Percentiles rank a stretch among this genome's conserved stretches.
These are phyloP conservation scores for Drosophila putrida DNA, from an alignment of 2,888 invertebrate species.

Conservation along the genomic window DNA sequence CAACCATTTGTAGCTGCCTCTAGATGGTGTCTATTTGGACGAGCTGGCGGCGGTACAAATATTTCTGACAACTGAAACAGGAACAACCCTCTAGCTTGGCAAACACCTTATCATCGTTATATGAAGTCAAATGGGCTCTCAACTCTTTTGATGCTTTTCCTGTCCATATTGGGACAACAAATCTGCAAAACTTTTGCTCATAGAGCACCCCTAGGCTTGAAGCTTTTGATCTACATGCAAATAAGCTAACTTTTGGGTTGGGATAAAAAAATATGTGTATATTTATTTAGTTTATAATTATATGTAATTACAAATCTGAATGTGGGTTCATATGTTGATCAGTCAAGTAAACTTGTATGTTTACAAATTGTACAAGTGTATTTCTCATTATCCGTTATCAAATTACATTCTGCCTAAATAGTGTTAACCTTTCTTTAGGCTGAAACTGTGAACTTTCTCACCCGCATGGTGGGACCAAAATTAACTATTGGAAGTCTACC, in stretches of 20 bases:
- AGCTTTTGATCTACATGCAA: constrained; percentile 45
- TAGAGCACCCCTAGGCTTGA: neutral
- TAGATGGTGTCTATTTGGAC: constrained; percentile 31
- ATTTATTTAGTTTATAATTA: neutral
- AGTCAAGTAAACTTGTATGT: neutral
- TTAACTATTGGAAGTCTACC: too few relatives aligned
- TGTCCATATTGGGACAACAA: constrained; percentile 18
- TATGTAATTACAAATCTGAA: neutral
- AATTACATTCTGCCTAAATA: too few relatives aligned
- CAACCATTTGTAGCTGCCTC: neutral
- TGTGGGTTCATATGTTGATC: constrained; percentile 18
- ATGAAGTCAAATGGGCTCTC: constrained; percentile 6
- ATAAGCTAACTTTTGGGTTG: constrained; percentile 10
- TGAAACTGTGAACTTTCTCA: too few relatives aligned
- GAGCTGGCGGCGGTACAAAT: constrained; percentile 10
- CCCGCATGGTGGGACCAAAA: too few relatives aligned
- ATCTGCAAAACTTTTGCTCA: constrained; percentile 34
- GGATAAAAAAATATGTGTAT: neutral
- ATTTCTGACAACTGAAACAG: constrained; percentile 13
- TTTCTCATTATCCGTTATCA: too few relatives aligned
- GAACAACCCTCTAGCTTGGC: constrained; percentile 34
- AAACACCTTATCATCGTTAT: constrained; percentile 28
- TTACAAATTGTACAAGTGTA: too few relatives aligned
- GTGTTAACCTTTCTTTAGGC: too few relatives aligned
- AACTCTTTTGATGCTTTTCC: constrained; percentile 13